Conservation (phyloP, 2,797 vertebrate species). For the Trichosurus vulpecula region DNA sequence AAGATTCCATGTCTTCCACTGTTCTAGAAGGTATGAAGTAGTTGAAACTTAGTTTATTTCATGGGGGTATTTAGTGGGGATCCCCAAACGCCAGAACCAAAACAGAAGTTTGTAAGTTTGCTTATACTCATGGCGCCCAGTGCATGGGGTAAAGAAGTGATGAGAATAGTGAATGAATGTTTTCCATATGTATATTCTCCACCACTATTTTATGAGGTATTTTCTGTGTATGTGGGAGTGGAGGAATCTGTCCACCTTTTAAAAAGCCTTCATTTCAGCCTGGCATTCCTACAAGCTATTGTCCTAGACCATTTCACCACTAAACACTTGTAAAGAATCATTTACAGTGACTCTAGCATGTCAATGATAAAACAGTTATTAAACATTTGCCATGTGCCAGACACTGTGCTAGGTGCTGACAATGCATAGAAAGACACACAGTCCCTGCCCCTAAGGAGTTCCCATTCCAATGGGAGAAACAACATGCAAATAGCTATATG, state of each 20-base stretch:
- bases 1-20: background rate
- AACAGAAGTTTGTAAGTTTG: background rate
- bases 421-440: background rate
- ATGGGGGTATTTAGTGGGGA: background rate
- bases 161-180: background rate
- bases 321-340: background rate
- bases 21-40: background rate
- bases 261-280: background rate
- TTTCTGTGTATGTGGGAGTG: background rate
- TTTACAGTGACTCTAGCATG: background rate
- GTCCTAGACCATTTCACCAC: background rate
- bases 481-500: background rate
- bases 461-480: background rate
- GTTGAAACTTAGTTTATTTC: background rate
- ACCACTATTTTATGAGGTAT: background rate
- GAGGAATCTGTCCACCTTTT: background rate
- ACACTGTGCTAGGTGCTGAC: background rate
- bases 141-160: background rate
- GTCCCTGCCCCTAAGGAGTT: background rate
- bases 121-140: background rate
- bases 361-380: background rate
- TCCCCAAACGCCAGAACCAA: background rate
- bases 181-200: background rate
- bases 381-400: background rate
- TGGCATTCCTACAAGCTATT: background rate